These are phyloP conservation scores for Bellardia bayeri DNA, from an alignment of 2,888 invertebrate species.

Conservation along the genomic window DNA sequence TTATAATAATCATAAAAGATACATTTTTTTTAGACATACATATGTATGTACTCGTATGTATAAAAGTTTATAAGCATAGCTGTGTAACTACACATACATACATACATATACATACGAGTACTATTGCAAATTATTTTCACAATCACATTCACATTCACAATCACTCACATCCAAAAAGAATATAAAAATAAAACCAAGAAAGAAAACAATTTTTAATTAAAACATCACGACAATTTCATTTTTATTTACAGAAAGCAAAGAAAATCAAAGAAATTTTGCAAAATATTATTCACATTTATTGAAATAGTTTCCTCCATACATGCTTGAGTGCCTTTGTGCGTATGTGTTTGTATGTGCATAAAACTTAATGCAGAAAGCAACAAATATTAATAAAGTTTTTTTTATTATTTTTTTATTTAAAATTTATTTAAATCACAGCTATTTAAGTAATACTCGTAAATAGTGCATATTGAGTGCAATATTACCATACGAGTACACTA, in stretches of 20 bases:
- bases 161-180: neutral
- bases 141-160: constrained; percentile 18
- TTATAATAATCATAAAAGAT: constrained; percentile 29
- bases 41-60: neutral
- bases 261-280: constrained; percentile 2
- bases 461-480: constrained; percentile 24
- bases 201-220: constrained; percentile 62
- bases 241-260: constrained; percentile 5
- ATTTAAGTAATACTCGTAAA: neutral
- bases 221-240: constrained; percentile 50
- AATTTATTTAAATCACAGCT: constrained; percentile 35
- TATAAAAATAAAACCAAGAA: constrained; percentile 2
- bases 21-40: neutral
- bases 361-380: neutral
- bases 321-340: neutral
- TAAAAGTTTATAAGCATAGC: neutral
- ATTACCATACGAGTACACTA: constrained; percentile 21
- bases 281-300: constrained; percentile 30
- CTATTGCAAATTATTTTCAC: neutral
- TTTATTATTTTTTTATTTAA: neutral
- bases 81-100: neutral
- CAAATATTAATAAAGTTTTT: constrained; percentile 47
- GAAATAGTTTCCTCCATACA: constrained; percentile 23
- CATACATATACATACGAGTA: neutral
- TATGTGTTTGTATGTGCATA: neutral